Evolutionary conservation across 2,797 vertebrate species (phyloP), one percentile per base, ranked within the genome.

Genomic region (Somateria mollissima): DNA sequence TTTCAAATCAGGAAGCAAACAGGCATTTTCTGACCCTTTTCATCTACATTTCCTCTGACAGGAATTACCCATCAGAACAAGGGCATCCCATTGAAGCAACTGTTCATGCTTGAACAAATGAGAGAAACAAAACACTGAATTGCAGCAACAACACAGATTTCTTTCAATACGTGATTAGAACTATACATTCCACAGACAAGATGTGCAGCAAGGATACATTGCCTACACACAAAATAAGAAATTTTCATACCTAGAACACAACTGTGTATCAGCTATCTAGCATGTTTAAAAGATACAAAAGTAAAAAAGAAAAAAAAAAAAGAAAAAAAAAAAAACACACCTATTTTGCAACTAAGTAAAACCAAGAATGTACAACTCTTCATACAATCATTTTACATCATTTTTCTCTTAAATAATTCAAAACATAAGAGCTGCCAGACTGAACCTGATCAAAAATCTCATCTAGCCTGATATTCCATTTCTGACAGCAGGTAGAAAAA

Each of bases 1-100:
- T 94, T 90, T 92, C 81, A 92, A 95, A 91, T 93, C 78, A 93
- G 81, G 78, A 96, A 73, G 60, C 24, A 39, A 94, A 92, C 49
- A 87, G 89, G 64, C 15, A 36, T 89, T 84, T 96, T 89, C 64
- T 84, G 64, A 92, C 47, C 58, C 71, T 70, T 88, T 89, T 56
- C 74, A 82, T 70, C 73, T 76, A 51, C 81, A 82, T 82, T 95
- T 93, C 87, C 84, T 92, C 84, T 76, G 57, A 92, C 87, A 89
- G 71, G 90, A 91, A 94, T 65, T 69, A 83, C 47, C 32, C 47
- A 61, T 47, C 27, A 72, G 54, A 91, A 72, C 37, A 81, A 81
- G 36, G 37, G 9, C 32, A 32, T 19, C 25, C 57, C 72, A 72
- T 1, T 85, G 72, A 95, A 89, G 28, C 36, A 34, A 11, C 34